Percentiles rank a stretch among this genome's conserved stretches.
Conservation (phyloP, 2,113 vertebrate genomes). For the Psittacara wagleri region DNA sequence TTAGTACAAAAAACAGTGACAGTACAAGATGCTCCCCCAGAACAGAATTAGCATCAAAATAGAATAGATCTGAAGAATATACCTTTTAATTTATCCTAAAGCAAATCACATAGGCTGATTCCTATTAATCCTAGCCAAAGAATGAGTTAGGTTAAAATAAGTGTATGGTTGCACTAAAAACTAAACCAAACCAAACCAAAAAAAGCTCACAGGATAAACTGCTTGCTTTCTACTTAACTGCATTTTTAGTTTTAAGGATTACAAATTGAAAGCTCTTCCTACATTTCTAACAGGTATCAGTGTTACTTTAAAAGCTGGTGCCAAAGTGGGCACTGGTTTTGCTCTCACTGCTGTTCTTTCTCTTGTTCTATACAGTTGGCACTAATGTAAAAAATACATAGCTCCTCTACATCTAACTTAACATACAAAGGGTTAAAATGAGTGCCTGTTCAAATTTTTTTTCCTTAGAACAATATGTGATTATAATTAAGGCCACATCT, state of each 20-base stretch:
- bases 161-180: conserved; percentile 82
- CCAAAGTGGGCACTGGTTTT: conserved; percentile 61
- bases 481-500: conserved; percentile 78
- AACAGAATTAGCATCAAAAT: conserved; percentile 97
- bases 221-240: conserved; percentile 87
- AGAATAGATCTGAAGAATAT: conserved; percentile 91
- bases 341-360: conserved; percentile 64
- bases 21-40: conserved; percentile 92
- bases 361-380: conserved; percentile 67
- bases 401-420: conserved; percentile 71
- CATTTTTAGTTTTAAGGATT: conserved; percentile 88
- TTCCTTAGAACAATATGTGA: conserved; percentile 45
- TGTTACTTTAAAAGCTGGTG: conserved; percentile 70
- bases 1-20: conserved; percentile 91
- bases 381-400: conserved; percentile 69
- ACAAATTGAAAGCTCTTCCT: conserved; percentile 90
- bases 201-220: conserved; percentile 76
- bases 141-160: conserved; percentile 86
- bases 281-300: conserved; percentile 74
- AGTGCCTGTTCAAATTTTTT: conserved; percentile 6
- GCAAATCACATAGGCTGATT: conserved; percentile 87
- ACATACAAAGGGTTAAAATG: conserved; percentile 59
- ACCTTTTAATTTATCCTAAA: conserved; percentile 89
- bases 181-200: conserved; percentile 49
- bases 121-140: conserved; percentile 87